These are phyloP conservation scores for Bembecia ichneumoniformis DNA, from an alignment of 2,888 invertebrate genomes.

Conservation along the genomic window DNA sequence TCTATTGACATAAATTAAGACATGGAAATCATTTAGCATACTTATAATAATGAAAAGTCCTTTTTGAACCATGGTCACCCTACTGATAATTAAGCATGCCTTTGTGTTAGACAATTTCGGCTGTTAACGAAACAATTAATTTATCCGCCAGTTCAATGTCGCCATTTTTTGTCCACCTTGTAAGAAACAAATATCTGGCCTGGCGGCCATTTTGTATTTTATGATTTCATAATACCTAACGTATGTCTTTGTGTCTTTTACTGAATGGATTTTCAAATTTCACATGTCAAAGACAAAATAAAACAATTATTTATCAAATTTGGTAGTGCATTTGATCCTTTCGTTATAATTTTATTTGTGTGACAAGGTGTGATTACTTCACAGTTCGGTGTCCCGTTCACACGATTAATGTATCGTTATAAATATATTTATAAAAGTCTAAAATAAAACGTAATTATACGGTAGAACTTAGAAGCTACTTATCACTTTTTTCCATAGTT, in stretches of 20 bases:
- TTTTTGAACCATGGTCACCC: conserved; percentile 14
- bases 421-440: conserved; percentile 6
- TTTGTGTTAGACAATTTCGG: conserved; percentile 42
- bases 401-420: conserved; percentile 4
- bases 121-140: conserved; percentile 26
- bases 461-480: no score
- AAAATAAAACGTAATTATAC: conserved; percentile 7
- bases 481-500: no score
- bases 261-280: no score
- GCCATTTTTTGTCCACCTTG: conserved; percentile 28
- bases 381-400: conserved; percentile 8
- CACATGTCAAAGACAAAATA: no score
- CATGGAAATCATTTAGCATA: no score
- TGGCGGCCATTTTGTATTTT: conserved; percentile 27
- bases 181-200: conserved; percentile 22
- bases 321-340: no score
- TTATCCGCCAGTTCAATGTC: conserved; percentile 45
- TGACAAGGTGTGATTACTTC: conserved; percentile 2
- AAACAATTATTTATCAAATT: no score
- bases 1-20: no score
- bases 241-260: not conserved
- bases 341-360: no score
- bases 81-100: conserved; percentile 42
- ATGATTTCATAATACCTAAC: not conserved
- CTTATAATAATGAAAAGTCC: no score